A percentile compares a stretch with the other conserved stretches of the same genome.
These are phyloP conservation scores for Acanthosoma haemorrhoidale DNA, from an alignment of 2,888 invertebrate genomes.

Conservation along the genomic window DNA sequence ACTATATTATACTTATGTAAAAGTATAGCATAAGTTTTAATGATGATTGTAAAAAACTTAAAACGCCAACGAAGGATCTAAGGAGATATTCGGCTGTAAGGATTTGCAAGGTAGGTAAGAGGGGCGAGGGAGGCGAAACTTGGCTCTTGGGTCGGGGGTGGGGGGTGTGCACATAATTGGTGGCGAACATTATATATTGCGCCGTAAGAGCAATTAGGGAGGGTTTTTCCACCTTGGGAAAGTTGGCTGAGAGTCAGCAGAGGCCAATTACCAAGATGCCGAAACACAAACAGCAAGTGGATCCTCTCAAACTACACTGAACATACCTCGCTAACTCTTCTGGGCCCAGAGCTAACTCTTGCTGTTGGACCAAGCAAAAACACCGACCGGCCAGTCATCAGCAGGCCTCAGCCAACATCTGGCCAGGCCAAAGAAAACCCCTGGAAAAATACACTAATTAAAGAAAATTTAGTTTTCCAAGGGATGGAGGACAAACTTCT, in stretches of 20 bases:
- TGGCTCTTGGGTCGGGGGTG: not conserved
- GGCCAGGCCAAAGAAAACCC: not conserved
- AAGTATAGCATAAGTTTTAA: no score
- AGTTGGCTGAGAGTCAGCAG: constrained; percentile 32
- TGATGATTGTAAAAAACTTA: not conserved
- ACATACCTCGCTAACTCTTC: not conserved
- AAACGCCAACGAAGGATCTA: not conserved
- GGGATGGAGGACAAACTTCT: no score
- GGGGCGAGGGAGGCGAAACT: constrained; percentile 15
- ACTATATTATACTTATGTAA: no score
- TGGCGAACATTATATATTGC: constrained; percentile 22
- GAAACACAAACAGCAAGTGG: constrained; percentile 34
- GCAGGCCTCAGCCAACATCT: no score
- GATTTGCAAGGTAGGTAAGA: constrained; percentile 6
- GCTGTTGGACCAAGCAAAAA: constrained; percentile 11
- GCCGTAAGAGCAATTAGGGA: constrained; percentile 20
- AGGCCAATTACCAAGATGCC: constrained; percentile 35
- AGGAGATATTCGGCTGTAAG: not conserved
- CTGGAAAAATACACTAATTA: not conserved
- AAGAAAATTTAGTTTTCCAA: not conserved
- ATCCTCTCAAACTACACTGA: constrained; percentile 5
- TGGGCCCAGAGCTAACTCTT: not conserved
- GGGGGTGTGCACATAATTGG: constrained; percentile 18
- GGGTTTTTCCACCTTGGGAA: constrained; percentile 5
- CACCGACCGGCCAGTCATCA: not conserved